Conservation (phyloP, 2,888 invertebrate species). For the Chirona hameri region DNA sequence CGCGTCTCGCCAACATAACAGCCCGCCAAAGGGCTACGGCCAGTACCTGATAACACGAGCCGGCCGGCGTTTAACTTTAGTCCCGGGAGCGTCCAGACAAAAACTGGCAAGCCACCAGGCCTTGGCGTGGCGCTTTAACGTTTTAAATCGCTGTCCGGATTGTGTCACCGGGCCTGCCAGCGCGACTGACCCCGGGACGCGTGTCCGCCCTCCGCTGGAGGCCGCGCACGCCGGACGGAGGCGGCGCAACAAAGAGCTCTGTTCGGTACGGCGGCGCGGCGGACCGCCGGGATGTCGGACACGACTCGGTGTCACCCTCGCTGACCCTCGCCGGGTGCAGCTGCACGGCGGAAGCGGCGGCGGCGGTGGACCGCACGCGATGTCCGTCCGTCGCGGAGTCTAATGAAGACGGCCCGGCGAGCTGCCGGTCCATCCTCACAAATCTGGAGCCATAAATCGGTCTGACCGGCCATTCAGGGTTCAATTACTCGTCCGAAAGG, state of each 20-base stretch:
- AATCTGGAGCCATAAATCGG: too few relatives aligned
- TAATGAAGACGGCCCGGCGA: neutral
- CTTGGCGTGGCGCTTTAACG: conserved; percentile 1
- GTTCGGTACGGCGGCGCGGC: neutral
- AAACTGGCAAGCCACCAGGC: neutral
- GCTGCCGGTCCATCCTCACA: neutral
- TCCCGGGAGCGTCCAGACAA: neutral
- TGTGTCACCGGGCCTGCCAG: neutral
- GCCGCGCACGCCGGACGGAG: neutral
- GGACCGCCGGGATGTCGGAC: neutral
- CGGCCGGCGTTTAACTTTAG: neutral
- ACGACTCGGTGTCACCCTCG: neutral
- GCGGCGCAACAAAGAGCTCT: neutral
- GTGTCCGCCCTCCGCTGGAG: neutral
- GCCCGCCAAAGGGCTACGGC: neutral
- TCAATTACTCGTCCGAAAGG: neutral
- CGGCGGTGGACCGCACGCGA: neutral
- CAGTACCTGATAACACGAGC: neutral
- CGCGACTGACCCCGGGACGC: neutral
- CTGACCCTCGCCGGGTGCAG: neutral
- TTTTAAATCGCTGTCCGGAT: neutral
- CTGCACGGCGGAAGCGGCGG: neutral
- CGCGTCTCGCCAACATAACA: conserved; percentile 1
- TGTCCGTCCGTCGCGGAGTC: neutral
- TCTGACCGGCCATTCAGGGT: neutral